These are phyloP conservation scores for Trachelus troglodyta DNA, from an alignment of 2,888 invertebrate genomes.

Conservation along the genomic window DNA sequence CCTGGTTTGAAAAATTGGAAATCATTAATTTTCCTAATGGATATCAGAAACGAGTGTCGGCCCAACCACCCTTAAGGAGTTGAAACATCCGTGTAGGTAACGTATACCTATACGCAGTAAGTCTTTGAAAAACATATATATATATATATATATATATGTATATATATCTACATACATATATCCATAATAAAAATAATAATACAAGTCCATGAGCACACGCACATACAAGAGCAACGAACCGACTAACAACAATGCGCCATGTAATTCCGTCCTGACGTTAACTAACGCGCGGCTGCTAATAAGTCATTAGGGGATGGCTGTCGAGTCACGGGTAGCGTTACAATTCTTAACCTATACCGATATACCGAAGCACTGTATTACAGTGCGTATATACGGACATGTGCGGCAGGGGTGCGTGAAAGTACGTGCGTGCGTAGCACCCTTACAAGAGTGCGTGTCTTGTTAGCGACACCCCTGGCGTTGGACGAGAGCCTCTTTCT, in stretches of 20 bases:
- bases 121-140: neutral
- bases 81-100: neutral
- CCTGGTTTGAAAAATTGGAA: conserved; percentile 42
- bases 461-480: conserved; percentile 66
- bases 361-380: conserved; percentile 5
- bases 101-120: neutral
- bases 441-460: conserved; percentile 58
- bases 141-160: no score
- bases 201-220: neutral
- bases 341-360: conserved; percentile 41
- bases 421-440: conserved; percentile 41
- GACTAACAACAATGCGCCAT: neutral
- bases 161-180: neutral
- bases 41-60: conserved; percentile 39
- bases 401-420: conserved; percentile 18
- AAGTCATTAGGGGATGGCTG: conserved; percentile 62
- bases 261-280: conserved; percentile 41
- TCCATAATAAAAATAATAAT: neutral
- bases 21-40: conserved; percentile 57
- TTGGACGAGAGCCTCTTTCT: conserved; percentile 59
- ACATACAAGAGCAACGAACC: neutral
- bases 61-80: neutral
- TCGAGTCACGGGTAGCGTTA: conserved; percentile 39
- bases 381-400: neutral
- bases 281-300: conserved; percentile 57